A percentile compares a stretch with the other conserved stretches of the same genome.
phyloP scores from a whole-genome alignment of 37 sponge, comb jelly and placozoan species.

The Ephydatia muelleri region DNA sequence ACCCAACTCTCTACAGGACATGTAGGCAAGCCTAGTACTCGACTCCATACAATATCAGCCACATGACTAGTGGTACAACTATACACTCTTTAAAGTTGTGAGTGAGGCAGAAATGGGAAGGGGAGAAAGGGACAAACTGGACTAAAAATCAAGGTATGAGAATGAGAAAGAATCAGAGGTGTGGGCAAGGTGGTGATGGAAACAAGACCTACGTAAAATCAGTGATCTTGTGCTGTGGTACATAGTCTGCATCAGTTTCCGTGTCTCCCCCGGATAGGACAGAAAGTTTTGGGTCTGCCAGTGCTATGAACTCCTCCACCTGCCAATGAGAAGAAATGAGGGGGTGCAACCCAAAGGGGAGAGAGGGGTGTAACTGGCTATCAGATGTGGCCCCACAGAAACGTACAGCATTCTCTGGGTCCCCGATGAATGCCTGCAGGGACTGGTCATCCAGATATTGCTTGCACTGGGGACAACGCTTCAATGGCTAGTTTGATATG shows the following conservation, averaged over 20 bases:
- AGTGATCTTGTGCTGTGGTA: constrained; percentile 77
- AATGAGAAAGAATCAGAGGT: too few relatives aligned
- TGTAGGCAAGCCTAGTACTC: too few relatives aligned
- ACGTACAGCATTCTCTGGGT: constrained; percentile 83
- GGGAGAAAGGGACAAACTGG: too few relatives aligned
- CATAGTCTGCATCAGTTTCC: constrained; percentile 49
- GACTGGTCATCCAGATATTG: constrained; percentile 64
- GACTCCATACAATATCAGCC: too few relatives aligned
- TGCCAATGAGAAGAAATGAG: too few relatives aligned
- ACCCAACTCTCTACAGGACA: too few relatives aligned
- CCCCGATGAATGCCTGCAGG: constrained; percentile 69
- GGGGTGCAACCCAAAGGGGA: background rate
- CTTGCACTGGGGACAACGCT: constrained; percentile 49
- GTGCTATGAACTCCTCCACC: constrained; percentile 84
- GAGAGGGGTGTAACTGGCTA: background rate
- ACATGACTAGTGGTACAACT: too few relatives aligned
- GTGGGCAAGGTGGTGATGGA: too few relatives aligned
- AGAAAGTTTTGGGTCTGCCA: constrained; percentile 75
- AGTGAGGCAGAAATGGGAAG: too few relatives aligned
- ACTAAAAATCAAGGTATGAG: too few relatives aligned
- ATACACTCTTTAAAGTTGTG: too few relatives aligned
- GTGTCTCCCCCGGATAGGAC: constrained; percentile 35
- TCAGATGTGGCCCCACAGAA: background rate
- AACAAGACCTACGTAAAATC: constrained; percentile 60
- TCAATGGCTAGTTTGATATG: constrained; percentile 29